Evolutionary conservation across 2,888 invertebrate species (phyloP).

Genomic region (Cheilosia impressa): DNA sequence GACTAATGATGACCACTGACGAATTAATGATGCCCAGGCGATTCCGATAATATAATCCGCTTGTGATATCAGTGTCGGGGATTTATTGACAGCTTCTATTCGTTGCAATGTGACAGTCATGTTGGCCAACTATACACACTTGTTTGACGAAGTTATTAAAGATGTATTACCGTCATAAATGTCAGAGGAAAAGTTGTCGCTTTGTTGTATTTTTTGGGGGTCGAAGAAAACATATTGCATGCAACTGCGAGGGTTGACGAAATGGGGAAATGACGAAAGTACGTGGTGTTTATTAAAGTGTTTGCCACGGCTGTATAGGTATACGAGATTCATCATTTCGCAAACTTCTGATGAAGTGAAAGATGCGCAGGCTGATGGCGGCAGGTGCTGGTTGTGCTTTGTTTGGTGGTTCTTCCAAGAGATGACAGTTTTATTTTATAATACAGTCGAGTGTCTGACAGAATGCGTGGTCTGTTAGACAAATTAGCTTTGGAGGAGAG

Average conservation of each 20-base stretch:
- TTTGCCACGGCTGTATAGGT: conserved; percentile 12
- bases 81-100: conserved; percentile 56
- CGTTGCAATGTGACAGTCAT: conserved; percentile 39
- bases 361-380: conserved; percentile 14
- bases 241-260: conserved; percentile 36
- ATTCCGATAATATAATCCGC: conserved; percentile 20
- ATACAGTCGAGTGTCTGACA: conserved; percentile 60
- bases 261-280: conserved; percentile 56
- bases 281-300: conserved; percentile 72
- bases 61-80: conserved; percentile 28
- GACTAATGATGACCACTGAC: conserved; percentile 61
- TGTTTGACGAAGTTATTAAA: conserved; percentile 74
- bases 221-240: conserved; percentile 39
- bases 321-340: conserved; percentile 48
- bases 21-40: conserved; percentile 65
- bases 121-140: conserved; percentile 45
- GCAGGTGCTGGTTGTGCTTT: conserved; percentile 46
- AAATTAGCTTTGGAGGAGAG: conserved; percentile 23
- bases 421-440: conserved; percentile 36
- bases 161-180: conserved; percentile 72
- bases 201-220: background rate
- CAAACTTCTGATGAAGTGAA: conserved; percentile 59
- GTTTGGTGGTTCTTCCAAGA: background rate
- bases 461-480: conserved; percentile 43
- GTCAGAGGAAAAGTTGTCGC: conserved; percentile 39